Conservation (phyloP, 2,797 vertebrate species). For the Gymnodraco acuticeps region DNA sequence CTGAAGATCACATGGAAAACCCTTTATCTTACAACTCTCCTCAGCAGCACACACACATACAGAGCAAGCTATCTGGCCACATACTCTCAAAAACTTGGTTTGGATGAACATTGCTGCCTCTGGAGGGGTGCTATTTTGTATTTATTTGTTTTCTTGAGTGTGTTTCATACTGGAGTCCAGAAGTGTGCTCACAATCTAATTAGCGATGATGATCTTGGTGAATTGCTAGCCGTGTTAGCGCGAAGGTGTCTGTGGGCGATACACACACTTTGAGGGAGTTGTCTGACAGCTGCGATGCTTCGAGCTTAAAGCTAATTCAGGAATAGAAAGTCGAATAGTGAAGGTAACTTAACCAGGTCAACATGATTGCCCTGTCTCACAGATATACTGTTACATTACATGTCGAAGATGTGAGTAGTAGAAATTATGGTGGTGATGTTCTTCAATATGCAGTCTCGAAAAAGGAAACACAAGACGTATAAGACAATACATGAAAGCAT, state of each 20-base stretch:
- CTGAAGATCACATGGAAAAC: constrained; percentile 64
- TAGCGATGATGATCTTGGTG: constrained; percentile 77
- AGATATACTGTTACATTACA: constrained; percentile 15
- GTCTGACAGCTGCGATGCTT: constrained; percentile 76
- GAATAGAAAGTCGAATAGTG: constrained; percentile 61
- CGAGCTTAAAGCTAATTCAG: constrained; percentile 66
- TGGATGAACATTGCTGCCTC: constrained; percentile 38
- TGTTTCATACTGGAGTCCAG: constrained; percentile 61
- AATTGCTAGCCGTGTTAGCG: constrained; percentile 71
- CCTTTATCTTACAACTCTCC: constrained; percentile 51
- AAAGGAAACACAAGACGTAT: constrained; percentile 17
- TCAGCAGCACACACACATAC: constrained; percentile 25
- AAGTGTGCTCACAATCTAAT: constrained; percentile 74
- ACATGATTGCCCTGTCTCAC: constrained; percentile 21
- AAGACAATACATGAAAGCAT: constrained; percentile 61
- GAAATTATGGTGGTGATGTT: constrained; percentile 24
- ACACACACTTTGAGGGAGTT: constrained; percentile 64
- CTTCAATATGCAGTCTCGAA: constrained; percentile 11
- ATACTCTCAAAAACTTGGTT: constrained; percentile 24
- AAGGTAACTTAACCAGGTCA: constrained; percentile 37
- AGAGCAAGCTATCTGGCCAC: constrained; percentile 28
- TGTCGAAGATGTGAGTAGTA: constrained; percentile 26
- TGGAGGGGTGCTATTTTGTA: constrained; percentile 33
- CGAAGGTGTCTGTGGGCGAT: constrained; percentile 67
- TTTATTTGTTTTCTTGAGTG: constrained; percentile 41